phyloP scores from a whole-genome alignment of 2,888 invertebrate genomes.

The Tholera decimalis region DNA sequence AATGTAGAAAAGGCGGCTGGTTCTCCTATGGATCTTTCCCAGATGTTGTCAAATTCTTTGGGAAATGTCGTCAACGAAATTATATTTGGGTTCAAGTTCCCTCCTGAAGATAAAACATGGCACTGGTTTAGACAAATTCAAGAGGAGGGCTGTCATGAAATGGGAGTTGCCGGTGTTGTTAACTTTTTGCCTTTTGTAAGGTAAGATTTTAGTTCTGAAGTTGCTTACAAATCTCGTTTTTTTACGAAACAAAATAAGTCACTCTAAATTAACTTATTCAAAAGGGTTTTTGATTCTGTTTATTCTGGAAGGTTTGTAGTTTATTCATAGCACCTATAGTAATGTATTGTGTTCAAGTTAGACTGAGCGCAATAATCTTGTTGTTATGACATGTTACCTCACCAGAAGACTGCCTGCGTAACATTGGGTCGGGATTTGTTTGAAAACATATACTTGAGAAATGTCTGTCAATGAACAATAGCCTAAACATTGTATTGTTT shows the following conservation, averaged over 20 bases:
- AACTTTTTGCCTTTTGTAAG: constrained; percentile 96
- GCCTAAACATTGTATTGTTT: constrained; percentile 51
- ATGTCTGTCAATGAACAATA: neutral
- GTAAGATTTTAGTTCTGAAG: constrained; percentile 77
- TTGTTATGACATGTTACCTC: neutral
- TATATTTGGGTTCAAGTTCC: constrained; percentile 94
- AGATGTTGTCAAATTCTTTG: constrained; percentile 93
- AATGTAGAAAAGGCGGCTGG: constrained; percentile 76
- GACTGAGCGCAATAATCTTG: neutral
- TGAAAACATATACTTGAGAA: constrained; percentile 4
- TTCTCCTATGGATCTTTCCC: constrained; percentile 87
- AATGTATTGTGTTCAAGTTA: neutral
- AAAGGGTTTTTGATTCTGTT: no score
- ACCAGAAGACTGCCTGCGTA: neutral
- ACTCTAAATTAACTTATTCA: neutral
- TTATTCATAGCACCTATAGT: no score
- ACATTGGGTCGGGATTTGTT: neutral
- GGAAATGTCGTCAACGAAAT: constrained; percentile 95
- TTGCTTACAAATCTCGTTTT: neutral
- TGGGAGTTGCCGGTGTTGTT: constrained; percentile 95
- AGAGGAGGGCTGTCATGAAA: constrained; percentile 96
- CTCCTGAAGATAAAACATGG: constrained; percentile 94
- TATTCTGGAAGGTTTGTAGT: no score
- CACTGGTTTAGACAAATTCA: constrained; percentile 94
- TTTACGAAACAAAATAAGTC: neutral